Evolutionary conservation across 2,797 vertebrate genomes (phyloP).

Genomic region (Melanotaenia nigrans): DNA sequence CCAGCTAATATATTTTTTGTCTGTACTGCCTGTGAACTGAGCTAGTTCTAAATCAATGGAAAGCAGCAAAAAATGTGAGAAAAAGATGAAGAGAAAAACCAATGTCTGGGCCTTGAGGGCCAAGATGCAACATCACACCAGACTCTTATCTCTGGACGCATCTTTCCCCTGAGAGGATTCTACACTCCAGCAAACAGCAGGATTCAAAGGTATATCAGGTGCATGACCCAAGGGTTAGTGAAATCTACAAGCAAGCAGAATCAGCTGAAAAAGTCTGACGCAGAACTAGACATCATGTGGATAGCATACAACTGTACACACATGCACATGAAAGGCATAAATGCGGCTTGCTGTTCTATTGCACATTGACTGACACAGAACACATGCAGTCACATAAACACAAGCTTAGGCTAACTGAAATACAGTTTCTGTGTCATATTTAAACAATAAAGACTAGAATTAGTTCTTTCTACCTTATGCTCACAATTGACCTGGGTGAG

Average conservation of each 20-base stretch:
- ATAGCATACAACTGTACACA: slow-evolving; percentile 32
- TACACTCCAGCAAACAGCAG: slow-evolving; percentile 76
- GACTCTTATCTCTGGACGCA: slow-evolving; percentile 79
- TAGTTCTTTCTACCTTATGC: not conserved
- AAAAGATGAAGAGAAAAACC: slow-evolving; percentile 69
- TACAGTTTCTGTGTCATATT: no score
- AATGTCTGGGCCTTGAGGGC: slow-evolving; percentile 76
- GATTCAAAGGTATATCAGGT: slow-evolving; percentile 84
- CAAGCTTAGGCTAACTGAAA: not conserved
- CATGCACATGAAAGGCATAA: not conserved
- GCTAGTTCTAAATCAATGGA: slow-evolving; percentile 64
- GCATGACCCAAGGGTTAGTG: slow-evolving; percentile 80
- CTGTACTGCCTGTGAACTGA: slow-evolving; percentile 51
- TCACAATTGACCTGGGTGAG: not conserved
- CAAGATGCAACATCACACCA: slow-evolving; percentile 79
- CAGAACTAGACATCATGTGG: slow-evolving; percentile 45
- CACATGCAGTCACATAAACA: slow-evolving; percentile 7
- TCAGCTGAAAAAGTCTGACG: slow-evolving; percentile 52
- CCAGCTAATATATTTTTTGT: slow-evolving; percentile 25
- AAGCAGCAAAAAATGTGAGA: slow-evolving; percentile 65
- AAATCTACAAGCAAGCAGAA: slow-evolving; percentile 72
- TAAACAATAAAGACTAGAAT: not conserved
- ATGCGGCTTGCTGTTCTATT: slow-evolving; percentile 2
- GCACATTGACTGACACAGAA: slow-evolving; percentile 3
- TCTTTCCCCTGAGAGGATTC: slow-evolving; percentile 77